Percentiles rank a stretch among this genome's conserved stretches.
Conservation (phyloP, 2,888 invertebrate species). For the Dicycla oo region DNA sequence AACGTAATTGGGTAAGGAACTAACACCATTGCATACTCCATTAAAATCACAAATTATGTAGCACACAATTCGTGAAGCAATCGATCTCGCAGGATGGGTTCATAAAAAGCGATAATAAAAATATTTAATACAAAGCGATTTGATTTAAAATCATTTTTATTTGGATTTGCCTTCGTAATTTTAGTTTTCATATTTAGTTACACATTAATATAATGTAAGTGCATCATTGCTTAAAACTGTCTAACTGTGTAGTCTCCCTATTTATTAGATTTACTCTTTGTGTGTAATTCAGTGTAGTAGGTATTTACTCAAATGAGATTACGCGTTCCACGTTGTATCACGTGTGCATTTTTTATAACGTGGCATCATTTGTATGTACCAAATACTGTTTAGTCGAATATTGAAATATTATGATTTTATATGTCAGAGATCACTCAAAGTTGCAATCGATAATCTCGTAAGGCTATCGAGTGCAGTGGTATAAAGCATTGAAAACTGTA, state of each 20-base stretch:
- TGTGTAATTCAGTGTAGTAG: slow-evolving; percentile 13
- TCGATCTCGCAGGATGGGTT: not conserved
- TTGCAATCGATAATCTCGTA: not conserved
- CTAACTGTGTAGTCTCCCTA: too few species aligned
- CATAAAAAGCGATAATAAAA: not conserved
- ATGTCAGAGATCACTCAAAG: too few species aligned
- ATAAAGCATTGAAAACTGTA: not conserved
- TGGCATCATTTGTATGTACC: slow-evolving; percentile 10
- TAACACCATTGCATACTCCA: too few species aligned
- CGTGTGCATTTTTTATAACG: slow-evolving; percentile 53
- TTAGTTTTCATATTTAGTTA: not conserved
- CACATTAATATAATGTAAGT: not conserved
- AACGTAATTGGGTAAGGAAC: too few species aligned
- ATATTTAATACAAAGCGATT: not conserved
- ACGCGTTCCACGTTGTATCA: slow-evolving; percentile 65
- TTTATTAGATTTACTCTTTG: too few species aligned
- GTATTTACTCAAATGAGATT: slow-evolving; percentile 35
- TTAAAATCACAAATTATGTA: not conserved
- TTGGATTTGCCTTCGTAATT: not conserved
- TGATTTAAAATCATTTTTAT: not conserved
- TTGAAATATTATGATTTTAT: not conserved
- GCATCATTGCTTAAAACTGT: not conserved
- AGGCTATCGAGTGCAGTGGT: not conserved
- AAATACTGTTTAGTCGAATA: slow-evolving; percentile 27
- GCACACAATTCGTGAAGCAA: not conserved